Base-by-base conservation (phyloP, 2,797 vertebrate species). In the Sandelia bainsii region DNA sequence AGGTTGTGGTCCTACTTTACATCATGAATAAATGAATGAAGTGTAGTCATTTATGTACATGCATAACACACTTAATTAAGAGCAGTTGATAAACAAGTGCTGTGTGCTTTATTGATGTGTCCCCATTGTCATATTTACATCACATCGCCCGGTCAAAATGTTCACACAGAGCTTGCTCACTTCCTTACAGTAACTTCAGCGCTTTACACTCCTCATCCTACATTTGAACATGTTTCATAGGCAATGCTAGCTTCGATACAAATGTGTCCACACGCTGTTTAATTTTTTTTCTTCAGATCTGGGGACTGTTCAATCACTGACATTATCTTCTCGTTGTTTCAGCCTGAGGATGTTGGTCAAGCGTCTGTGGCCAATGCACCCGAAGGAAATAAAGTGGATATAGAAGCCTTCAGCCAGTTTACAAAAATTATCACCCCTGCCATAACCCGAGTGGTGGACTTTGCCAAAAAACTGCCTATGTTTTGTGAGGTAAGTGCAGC, bases 401-500 rank as follows among this genome's bases (percentile, higher is more conserved):
- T 99, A 92, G 97, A 99, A 96, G 98, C 98, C 93, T 99, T 99
- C 96, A 98, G 97, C 94, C 98, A 98, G 95, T 99, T 99, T 96
- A 99, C 98, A 95, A 99, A 98, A 96, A 99, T 99, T 91, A 99
- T 99, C 96, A 99, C 97, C 96, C 98, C 98, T 93, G 98, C 98
- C 94, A 99, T 99, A 94, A 99, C 97, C 84, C 95, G 98, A 94
- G 98, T 99, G 93, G 98, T 99, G 94, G 98, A 99, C 96, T 99
- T 99, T 96, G 98, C 98, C 97, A 99, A 99, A 98, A 99, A 99
- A 94, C 96, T 99, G 94, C 98, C 98, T 89, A 99, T 99, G 98
- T 99, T 99, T 92, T 99, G 98, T 95, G 97, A 98, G 97, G 98
- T 99, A 56, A 87, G 90, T 51, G 11, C 1, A 20, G 10, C 20